Conservation (phyloP, 1,140 invertebrate genomes). For the Gonioctena quinquepunctata region DNA sequence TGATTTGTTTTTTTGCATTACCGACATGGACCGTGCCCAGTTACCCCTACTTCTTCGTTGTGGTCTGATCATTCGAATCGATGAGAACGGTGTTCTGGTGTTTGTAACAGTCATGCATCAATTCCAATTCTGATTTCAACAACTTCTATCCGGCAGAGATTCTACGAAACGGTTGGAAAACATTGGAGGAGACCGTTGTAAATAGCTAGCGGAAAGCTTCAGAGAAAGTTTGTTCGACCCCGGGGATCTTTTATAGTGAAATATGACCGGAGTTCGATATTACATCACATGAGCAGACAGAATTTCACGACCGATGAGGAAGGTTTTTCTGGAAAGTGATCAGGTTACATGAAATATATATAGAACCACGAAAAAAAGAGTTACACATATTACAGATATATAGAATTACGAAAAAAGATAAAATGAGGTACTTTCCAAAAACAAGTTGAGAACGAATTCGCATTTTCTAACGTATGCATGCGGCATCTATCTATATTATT, state of each 20-base stretch:
- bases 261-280: neutral
- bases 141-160: neutral
- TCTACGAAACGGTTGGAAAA: neutral
- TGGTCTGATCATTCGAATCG: too few relatives aligned
- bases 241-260: neutral
- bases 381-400: too few relatives aligned
- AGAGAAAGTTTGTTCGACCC: neutral
- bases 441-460: too few relatives aligned
- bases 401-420: too few relatives aligned
- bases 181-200: neutral
- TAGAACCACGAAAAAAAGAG: too few relatives aligned
- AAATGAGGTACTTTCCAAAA: too few relatives aligned
- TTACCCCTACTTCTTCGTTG: too few relatives aligned
- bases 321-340: neutral
- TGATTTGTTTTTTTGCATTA: too few relatives aligned
- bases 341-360: neutral
- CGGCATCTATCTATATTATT: too few relatives aligned
- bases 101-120: neutral
- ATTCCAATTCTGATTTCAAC: neutral
- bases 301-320: neutral
- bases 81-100: too few relatives aligned
- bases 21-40: too few relatives aligned
- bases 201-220: neutral
- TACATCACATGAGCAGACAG: neutral
- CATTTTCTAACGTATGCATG: too few relatives aligned